Evolutionary conservation across 2,797 vertebrate genomes (phyloP).

Genomic region (Echeneis naucrates): DNA sequence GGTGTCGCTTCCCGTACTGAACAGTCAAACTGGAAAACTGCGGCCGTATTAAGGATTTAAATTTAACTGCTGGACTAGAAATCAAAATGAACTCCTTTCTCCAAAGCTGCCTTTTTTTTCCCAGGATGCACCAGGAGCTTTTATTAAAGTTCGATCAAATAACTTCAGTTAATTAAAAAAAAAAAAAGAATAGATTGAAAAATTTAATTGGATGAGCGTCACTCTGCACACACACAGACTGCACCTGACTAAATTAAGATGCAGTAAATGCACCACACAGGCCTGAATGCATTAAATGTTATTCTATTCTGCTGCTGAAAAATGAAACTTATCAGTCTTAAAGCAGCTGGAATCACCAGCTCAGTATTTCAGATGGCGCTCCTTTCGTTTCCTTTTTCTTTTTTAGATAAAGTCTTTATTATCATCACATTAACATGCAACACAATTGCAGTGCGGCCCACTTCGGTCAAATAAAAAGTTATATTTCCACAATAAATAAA

Average conservation of each 20-base stretch:
- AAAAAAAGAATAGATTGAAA: slow-evolving; percentile 16
- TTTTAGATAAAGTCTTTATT: no score
- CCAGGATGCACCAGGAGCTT: slow-evolving; percentile 29
- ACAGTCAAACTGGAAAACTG: not conserved
- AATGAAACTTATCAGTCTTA: slow-evolving; percentile 22
- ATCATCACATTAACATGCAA: no score
- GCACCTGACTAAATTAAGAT: slow-evolving; percentile 17
- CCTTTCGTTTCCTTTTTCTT: no score
- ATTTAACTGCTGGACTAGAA: not conserved
- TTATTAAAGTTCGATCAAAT: slow-evolving; percentile 55
- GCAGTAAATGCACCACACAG: slow-evolving; percentile 6
- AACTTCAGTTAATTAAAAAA: slow-evolving; percentile 45
- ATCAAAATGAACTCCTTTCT: slow-evolving; percentile 12
- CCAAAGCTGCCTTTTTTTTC: slow-evolving; percentile 25
- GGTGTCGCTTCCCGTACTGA: not conserved
- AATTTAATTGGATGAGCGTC: slow-evolving; percentile 36
- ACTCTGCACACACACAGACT: not conserved
- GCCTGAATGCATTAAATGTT: slow-evolving; percentile 16
- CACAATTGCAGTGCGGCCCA: no score
- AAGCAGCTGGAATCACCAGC: slow-evolving; percentile 23
- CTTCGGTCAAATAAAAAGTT: no score
- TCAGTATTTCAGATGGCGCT: slow-evolving; percentile 10
- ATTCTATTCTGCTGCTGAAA: not conserved
- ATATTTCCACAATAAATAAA: no score
- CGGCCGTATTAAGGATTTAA: not conserved